Evolutionary conservation across 2,888 invertebrate genomes (phyloP).

Genomic region (Cancer borealis): DNA sequence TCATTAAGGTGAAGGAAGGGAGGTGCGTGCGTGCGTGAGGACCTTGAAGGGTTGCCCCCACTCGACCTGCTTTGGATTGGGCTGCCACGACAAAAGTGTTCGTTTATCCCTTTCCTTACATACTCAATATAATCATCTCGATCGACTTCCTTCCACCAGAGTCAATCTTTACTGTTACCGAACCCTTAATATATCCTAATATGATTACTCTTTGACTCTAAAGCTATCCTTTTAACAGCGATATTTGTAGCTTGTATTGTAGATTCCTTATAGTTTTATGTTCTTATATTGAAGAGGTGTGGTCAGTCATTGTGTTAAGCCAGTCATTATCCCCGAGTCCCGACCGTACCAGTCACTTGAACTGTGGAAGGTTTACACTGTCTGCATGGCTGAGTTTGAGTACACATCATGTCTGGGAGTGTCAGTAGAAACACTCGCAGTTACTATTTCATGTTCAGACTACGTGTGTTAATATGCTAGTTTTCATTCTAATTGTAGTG

Average conservation of each 20-base stretch:
- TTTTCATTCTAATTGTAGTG: neutral
- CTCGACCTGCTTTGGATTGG: too few relatives aligned
- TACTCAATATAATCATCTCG: too few relatives aligned
- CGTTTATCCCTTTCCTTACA: too few relatives aligned
- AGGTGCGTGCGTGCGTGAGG: conserved; percentile 18
- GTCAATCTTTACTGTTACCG: neutral
- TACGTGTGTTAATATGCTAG: neutral
- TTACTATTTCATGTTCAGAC: neutral
- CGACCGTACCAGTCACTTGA: neutral
- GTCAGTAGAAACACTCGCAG: neutral
- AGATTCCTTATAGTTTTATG: neutral
- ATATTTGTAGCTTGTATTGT: neutral
- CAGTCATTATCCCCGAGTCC: neutral
- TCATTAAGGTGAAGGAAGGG: neutral
- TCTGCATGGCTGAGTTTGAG: neutral
- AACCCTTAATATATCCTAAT: neutral
- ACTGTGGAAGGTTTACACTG: neutral
- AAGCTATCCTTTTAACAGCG: neutral
- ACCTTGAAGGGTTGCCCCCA: neutral
- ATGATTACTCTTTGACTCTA: neutral
- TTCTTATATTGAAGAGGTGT: too few relatives aligned
- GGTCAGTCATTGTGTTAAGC: too few relatives aligned
- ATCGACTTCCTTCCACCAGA: too few relatives aligned
- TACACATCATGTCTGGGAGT: neutral
- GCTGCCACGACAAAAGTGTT: too few relatives aligned